A percentile compares a stretch with the other conserved stretches of the same genome.
Conservation (phyloP, 1,140 invertebrate species). For the Zaprionus kolodkinae region DNA sequence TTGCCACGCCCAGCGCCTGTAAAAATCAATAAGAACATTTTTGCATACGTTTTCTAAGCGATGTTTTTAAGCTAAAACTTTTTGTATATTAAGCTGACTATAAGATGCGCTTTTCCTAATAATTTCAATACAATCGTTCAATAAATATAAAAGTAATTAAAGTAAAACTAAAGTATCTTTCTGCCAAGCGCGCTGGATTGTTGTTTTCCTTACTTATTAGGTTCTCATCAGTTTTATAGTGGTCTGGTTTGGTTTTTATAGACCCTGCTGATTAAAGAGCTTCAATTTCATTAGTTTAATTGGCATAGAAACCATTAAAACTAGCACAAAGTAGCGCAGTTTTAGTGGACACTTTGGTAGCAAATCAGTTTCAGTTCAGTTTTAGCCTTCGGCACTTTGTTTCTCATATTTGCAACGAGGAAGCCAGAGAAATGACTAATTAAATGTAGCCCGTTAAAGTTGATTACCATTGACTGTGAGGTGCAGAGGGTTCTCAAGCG, state of each 20-base stretch:
- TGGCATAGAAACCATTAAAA: not conserved
- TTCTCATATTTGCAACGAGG: slow-evolving; percentile 52
- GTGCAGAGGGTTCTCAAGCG: not conserved
- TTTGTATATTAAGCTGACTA: no score
- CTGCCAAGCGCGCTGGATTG: no score
- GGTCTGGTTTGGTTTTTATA: not conserved
- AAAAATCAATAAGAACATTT: no score
- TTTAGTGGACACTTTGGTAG: no score
- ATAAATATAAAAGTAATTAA: no score
- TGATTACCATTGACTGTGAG: slow-evolving; percentile 68
- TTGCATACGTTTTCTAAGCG: no score
- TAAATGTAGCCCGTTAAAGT: slow-evolving; percentile 80
- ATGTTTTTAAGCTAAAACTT: no score
- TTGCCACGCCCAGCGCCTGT: no score
- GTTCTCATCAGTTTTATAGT: not conserved
- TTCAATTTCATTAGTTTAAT: not conserved
- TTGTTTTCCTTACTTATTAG: not conserved
- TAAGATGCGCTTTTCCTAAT: no score
- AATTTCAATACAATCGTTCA: no score
- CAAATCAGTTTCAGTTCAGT: not conserved
- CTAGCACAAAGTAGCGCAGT: not conserved
- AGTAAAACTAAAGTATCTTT: no score
- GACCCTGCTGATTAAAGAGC: not conserved
- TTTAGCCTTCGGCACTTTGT: slow-evolving; percentile 1
- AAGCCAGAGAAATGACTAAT: slow-evolving; percentile 80